Conservation (phyloP, 1,140 invertebrate genomes). For the Nasonia vitripennis region DNA sequence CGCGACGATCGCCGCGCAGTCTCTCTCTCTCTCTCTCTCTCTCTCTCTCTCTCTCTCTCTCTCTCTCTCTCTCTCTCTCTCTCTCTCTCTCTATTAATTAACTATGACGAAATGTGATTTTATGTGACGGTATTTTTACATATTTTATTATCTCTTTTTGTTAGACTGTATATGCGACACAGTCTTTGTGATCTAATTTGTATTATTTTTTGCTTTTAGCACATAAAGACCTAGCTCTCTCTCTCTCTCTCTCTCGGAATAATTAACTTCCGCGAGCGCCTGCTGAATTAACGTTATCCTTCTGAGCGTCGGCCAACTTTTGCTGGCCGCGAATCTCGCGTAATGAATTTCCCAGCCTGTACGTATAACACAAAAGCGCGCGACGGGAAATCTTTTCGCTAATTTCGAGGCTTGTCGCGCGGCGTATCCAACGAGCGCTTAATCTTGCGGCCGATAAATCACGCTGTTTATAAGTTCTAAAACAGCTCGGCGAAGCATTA, state of each 20-base stretch:
- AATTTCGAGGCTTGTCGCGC: not conserved
- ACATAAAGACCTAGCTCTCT: too few relatives aligned
- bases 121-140: too few relatives aligned
- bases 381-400: not conserved
- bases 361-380: too few relatives aligned
- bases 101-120: too few relatives aligned
- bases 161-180: too few relatives aligned
- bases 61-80: too few relatives aligned
- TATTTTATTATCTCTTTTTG: too few relatives aligned
- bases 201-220: too few relatives aligned
- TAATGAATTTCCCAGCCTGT: conserved; percentile 29
- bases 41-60: too few relatives aligned
- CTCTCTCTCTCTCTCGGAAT: conserved; percentile 2
- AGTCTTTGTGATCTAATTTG: too few relatives aligned
- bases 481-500: conserved; percentile 32
- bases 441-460: conserved; percentile 39
- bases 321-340: conserved; percentile 32
- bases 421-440: not conserved
- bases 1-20: conserved; percentile 10
- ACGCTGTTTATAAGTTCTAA: conserved; percentile 47
- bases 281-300: conserved; percentile 14
- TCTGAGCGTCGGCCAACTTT: not conserved
- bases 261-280: conserved; percentile 32
- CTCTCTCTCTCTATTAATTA: too few relatives aligned
- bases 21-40: too few relatives aligned